These are phyloP conservation scores for Chalcosyrphus nemorum DNA, from an alignment of 2,888 invertebrate genomes.

Conservation along the genomic window DNA sequence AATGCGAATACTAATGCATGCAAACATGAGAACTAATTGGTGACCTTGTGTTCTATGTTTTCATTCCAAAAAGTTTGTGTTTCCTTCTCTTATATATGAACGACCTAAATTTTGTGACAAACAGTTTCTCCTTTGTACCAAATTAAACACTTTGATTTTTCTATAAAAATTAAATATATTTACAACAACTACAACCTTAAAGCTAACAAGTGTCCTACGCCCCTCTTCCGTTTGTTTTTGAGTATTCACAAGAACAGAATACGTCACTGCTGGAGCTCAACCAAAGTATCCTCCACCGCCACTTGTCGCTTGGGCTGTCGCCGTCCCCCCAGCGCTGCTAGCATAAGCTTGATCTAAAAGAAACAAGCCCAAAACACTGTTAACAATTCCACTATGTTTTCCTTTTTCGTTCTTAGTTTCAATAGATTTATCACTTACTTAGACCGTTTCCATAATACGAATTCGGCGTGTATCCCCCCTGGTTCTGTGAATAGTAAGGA, in stretches of 20 bases:
- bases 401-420: not conserved
- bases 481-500: constrained; percentile 34
- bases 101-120: no score
- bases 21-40: no score
- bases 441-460: constrained; percentile 59
- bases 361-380: constrained; percentile 71
- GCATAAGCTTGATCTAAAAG: constrained; percentile 73
- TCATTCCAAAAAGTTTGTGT: no score
- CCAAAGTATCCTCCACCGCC: constrained; percentile 66
- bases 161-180: constrained; percentile 20
- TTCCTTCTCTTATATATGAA: no score
- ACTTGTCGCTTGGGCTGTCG: constrained; percentile 69
- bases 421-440: constrained; percentile 58
- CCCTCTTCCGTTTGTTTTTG: not conserved
- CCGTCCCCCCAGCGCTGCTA: constrained; percentile 69
- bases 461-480: constrained; percentile 41
- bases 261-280: not conserved
- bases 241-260: constrained; percentile 38
- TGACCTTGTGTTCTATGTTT: no score
- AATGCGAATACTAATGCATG: no score
- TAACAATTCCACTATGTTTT: constrained; percentile 14
- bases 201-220: constrained; percentile 10
- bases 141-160: not conserved
- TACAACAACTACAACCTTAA: constrained; percentile 45
- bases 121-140: not conserved